Evolutionary conservation across 2,797 vertebrate species (phyloP).

Genomic region (Prionace glauca): DNA sequence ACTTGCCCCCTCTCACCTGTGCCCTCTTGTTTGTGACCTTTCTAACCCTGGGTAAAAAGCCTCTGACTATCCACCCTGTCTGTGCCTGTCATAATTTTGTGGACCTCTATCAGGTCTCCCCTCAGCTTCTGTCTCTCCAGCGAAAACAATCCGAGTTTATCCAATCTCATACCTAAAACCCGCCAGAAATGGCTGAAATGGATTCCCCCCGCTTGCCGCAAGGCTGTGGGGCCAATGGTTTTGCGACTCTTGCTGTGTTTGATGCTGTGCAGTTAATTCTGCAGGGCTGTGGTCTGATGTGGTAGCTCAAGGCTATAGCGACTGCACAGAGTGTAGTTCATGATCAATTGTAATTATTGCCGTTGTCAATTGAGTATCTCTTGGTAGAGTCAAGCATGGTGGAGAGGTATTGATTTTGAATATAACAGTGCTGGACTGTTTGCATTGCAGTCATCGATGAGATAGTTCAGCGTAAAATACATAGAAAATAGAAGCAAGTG

Average conservation of each 20-base stretch:
- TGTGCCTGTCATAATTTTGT: too few relatives aligned
- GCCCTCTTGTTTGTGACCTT: too few relatives aligned
- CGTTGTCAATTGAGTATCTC: neutral
- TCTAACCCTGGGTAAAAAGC: too few relatives aligned
- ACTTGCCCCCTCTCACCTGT: too few relatives aligned
- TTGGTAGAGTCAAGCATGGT: neutral
- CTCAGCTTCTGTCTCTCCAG: too few relatives aligned
- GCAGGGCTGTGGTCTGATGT: neutral
- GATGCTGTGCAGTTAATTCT: neutral
- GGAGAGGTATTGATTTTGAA: neutral
- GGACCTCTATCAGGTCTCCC: too few relatives aligned
- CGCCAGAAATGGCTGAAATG: too few relatives aligned
- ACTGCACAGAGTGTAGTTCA: neutral
- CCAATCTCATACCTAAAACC: too few relatives aligned
- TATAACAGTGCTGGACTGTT: neutral
- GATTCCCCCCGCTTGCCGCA: too few relatives aligned
- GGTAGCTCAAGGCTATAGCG: neutral
- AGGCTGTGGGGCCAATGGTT: neutral
- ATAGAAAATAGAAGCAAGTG: too few relatives aligned
- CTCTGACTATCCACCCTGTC: too few relatives aligned
- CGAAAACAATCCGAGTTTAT: too few relatives aligned
- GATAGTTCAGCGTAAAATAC: neutral
- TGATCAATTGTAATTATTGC: constrained; percentile 19
- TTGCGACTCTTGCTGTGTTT: neutral
- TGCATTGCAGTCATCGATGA: neutral